These are phyloP conservation scores for Drosophila formosana DNA, from an alignment of 2,888 invertebrate species.

Conservation along the genomic window DNA sequence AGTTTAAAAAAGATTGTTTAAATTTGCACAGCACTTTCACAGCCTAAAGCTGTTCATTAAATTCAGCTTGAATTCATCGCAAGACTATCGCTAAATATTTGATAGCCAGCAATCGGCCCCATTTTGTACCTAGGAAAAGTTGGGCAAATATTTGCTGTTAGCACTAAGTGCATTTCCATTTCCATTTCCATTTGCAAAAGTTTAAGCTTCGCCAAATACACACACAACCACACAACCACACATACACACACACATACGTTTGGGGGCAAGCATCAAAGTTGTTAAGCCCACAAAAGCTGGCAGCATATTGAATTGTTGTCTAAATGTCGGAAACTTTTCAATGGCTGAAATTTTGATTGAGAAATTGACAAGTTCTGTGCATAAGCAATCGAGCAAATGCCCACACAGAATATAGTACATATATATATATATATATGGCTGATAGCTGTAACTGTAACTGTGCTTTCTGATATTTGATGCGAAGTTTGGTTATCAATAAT, in stretches of 20 bases:
- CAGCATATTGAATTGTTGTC: conserved; percentile 31
- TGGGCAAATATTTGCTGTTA: conserved; percentile 5
- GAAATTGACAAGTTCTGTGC: conserved; percentile 28
- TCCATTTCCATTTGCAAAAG: conserved; percentile 15
- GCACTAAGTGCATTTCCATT: conserved; percentile 20
- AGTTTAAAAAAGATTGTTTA: too few relatives aligned
- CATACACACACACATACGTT: conserved; percentile 2
- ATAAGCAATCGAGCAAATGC: conserved; percentile 36
- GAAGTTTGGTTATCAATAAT: conserved; percentile 64
- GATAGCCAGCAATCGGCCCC: background rate
- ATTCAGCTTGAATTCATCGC: background rate
- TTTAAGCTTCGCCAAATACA: conserved; percentile 10
- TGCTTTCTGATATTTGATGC: conserved; percentile 42
- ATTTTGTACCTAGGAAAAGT: conserved; percentile 1
- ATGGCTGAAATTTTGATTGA: conserved; percentile 38
- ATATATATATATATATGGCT: background rate
- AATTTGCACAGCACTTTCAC: too few relatives aligned
- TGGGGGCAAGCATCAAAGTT: conserved; percentile 21
- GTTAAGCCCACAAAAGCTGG: conserved; percentile 23
- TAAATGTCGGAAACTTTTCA: conserved; percentile 37
- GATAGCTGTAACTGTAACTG: conserved; percentile 6
- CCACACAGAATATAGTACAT: background rate
- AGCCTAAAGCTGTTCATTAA: background rate
- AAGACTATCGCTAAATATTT: conserved; percentile 1
- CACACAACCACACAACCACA: background rate